Evolutionary conservation across 30 jellyfish, hydroid and myxozoan genomes (phyloP).

Genomic region (Nemopilema nomurai): DNA sequence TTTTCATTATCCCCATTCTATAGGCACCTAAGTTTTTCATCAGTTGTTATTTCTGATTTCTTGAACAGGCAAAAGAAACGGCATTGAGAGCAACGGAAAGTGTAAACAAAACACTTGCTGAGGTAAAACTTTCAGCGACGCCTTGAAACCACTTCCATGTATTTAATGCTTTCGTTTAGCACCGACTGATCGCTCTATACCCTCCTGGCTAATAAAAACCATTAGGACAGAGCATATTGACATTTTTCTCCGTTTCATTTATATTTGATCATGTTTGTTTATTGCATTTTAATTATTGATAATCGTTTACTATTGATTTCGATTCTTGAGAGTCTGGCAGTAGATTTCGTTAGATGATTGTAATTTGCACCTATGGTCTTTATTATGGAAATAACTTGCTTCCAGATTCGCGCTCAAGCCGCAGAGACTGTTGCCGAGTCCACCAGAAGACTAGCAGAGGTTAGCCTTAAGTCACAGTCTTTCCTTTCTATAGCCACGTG

Average conservation of each 20-base stretch:
- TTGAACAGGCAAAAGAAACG: constrained; percentile 56
- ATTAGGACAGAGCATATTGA: too few species aligned
- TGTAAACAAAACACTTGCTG: constrained; percentile 54
- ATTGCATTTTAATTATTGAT: too few species aligned
- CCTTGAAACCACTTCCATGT: background rate
- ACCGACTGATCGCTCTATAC: too few species aligned
- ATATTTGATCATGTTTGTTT: too few species aligned
- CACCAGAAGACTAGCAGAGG: constrained; percentile 54
- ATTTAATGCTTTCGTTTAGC: too few species aligned
- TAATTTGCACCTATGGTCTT: too few species aligned
- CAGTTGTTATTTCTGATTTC: background rate
- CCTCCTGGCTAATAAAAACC: too few species aligned
- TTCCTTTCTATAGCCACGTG: background rate
- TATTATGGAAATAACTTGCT: background rate
- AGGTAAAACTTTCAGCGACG: constrained; percentile 6
- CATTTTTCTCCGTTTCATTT: too few species aligned
- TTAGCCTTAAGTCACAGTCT: background rate
- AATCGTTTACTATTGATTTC: too few species aligned
- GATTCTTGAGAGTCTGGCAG: too few species aligned
- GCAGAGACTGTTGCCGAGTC: constrained; percentile 63
- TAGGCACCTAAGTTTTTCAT: background rate
- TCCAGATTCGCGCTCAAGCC: constrained; percentile 73
- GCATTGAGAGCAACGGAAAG: constrained; percentile 59
- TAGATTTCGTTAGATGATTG: too few species aligned
- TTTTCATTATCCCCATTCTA: too few species aligned